Percentiles rank a stretch among this genome's conserved stretches.
Conservation (phyloP, 1,140 invertebrate species). For the Atta cephalotes region DNA sequence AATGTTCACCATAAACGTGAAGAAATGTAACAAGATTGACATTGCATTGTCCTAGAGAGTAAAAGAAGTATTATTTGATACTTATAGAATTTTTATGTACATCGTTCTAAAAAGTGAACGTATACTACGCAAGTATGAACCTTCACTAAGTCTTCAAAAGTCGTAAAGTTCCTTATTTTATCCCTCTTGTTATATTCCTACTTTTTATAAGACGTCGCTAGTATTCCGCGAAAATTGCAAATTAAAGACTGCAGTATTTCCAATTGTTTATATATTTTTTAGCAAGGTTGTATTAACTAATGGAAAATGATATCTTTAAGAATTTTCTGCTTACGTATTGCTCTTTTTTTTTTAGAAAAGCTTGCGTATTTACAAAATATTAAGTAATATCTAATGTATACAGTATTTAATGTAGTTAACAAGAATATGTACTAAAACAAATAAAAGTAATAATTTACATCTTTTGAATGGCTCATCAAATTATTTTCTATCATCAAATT, state of each 20-base stretch:
- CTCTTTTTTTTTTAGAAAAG: background rate
- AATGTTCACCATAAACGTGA: constrained; percentile 29
- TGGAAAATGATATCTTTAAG: background rate
- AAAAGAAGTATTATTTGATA: constrained; percentile 44
- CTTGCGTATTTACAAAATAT: background rate
- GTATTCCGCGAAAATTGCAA: background rate
- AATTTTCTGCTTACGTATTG: background rate
- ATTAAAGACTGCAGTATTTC: background rate
- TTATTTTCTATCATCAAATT: constrained; percentile 21
- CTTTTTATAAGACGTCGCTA: constrained; percentile 3
- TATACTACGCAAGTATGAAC: background rate
- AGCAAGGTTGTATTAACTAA: background rate
- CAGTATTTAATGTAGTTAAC: background rate
- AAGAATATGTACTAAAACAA: background rate
- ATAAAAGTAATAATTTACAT: background rate
- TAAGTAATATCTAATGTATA: background rate
- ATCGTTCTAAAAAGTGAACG: constrained; percentile 24
- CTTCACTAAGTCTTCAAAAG: constrained; percentile 26
- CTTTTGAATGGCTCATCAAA: background rate
- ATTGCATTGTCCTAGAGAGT: background rate
- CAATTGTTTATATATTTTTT: background rate
- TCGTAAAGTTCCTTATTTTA: constrained; percentile 43
- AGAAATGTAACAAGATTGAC: background rate
- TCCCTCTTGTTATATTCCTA: background rate
- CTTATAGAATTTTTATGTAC: constrained; percentile 36